A percentile compares a stretch with the other conserved stretches of the same genome.
Evolutionary conservation across 2,113 vertebrate species (phyloP).

Genomic region (Natator depressus): DNA sequence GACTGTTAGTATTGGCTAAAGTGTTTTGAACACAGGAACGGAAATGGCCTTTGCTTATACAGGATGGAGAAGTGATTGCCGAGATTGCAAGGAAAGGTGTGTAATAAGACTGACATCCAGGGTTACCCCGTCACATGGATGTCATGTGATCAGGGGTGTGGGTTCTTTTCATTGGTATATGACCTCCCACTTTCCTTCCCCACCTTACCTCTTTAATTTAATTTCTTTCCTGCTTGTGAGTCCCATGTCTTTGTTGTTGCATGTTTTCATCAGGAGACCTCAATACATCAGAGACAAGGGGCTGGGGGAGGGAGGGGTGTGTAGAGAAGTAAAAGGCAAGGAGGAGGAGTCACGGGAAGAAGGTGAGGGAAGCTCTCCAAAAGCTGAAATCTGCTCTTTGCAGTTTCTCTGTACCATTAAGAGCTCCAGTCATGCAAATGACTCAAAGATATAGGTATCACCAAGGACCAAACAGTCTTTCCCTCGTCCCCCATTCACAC

Average conservation of each 20-base stretch:
- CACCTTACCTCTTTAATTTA: not conserved
- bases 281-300: not conserved
- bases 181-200: not conserved
- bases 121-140: not conserved
- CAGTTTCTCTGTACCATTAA: not conserved
- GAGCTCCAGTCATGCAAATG: not conserved
- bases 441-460: not conserved
- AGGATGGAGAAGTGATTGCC: conserved; percentile 31
- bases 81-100: conserved; percentile 38
- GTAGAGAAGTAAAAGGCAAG: not conserved
- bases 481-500: not conserved
- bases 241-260: not conserved
- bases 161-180: conserved; percentile 41
- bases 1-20: not conserved
- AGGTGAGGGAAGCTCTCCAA: not conserved
- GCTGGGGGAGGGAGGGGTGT: not conserved
- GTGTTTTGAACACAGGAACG: conserved; percentile 44
- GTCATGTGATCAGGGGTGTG: not conserved
- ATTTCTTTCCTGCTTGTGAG: not conserved
- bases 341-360: not conserved
- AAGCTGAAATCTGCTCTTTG: not conserved
- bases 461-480: not conserved
- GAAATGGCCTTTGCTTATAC: conserved; percentile 7
- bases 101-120: conserved; percentile 66
- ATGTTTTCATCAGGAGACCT: not conserved